Base-by-base conservation (phyloP, 2,113 vertebrate species). In the Tragelaphus scriptus region DNA sequence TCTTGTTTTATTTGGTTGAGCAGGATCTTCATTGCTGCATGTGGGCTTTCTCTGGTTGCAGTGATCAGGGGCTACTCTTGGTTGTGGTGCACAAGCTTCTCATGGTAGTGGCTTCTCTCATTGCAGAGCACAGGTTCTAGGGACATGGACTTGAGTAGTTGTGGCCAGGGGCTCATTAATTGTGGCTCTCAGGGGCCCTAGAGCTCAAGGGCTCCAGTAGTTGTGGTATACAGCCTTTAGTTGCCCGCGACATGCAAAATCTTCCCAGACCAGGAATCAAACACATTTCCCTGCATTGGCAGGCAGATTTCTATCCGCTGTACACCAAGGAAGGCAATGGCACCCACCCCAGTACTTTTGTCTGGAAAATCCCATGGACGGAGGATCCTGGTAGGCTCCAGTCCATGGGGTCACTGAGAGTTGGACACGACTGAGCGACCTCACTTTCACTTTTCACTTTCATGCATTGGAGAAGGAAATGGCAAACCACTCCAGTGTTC, bases 221-320 rank as follows among this genome's bases (percentile, higher is more conserved):
- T 6, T 75, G 71, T 40, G 19, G 21, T 14, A 44, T 25, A 75
- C 21, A 25, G 68, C 10, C n/a, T 75, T 23, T 25, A 75, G 36
- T 40, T 40, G 68, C 68, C 68, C 9, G 0, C 23, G 0, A 26
- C 71, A 77, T 44, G 40, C 2, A 0, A 4, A 44, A 77, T 44
- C 40, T 77, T 77, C 71, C 40, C 71, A 44, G 71, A 77, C 40
- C 40, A 13, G 23, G 23, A 12, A 77, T 77, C 23, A 0, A 77
- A 26, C 71, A 13, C 21, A 44, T 25, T 40, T 25, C 40, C 40
- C 71, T 26, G 40, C 71, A 77, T 0, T 14, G 71, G 71, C 36
- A 77, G 71, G 71, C 23, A 44, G 71, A 15, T 77, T 77, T 77
- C 40, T 77, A 77, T 44, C 23, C 40, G 26, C 40, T 77, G 23